Evolutionary conservation across 2,113 vertebrate species (phyloP).

Genomic region (Callaeas wilsoni): DNA sequence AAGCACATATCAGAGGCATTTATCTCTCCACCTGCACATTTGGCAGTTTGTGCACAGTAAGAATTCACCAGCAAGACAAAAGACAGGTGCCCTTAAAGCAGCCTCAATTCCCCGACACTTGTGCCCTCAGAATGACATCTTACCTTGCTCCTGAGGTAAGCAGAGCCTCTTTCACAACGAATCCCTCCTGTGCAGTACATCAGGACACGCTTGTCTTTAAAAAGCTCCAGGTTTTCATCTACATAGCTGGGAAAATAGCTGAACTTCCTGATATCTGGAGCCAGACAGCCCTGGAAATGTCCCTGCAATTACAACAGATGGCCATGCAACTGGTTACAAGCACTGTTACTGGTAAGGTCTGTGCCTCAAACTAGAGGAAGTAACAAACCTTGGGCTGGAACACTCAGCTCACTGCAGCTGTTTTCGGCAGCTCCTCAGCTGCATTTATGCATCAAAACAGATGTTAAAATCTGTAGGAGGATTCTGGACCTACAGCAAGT

Average conservation of each 20-base stretch:
- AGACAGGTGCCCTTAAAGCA: neutral
- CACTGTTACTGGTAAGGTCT: neutral
- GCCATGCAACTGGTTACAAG: neutral
- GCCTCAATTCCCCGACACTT: rapidly evolving
- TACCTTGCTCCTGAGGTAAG: constrained; percentile 93
- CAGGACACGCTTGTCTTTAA: constrained; percentile 87
- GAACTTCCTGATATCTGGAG: constrained; percentile 97
- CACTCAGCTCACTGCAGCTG: neutral
- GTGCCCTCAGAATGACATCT: neutral
- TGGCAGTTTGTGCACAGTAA: neutral
- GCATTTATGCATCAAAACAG: neutral
- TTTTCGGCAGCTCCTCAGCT: neutral
- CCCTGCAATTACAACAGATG: constrained; percentile 72
- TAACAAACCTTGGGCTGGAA: neutral
- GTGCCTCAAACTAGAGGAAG: neutral
- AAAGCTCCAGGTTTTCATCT: constrained; percentile 90
- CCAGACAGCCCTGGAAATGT: constrained; percentile 86
- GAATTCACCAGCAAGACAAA: neutral
- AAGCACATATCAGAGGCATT: neutral
- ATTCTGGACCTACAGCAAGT: neutral
- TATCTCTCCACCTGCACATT: neutral
- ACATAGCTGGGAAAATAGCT: constrained; percentile 96
- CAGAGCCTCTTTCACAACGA: constrained; percentile 93
- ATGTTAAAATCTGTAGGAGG: neutral
- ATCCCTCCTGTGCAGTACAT: constrained; percentile 99